These are phyloP conservation scores for Polydesmus complanatus DNA, from an alignment of 2,888 invertebrate species.

Conservation along the genomic window DNA sequence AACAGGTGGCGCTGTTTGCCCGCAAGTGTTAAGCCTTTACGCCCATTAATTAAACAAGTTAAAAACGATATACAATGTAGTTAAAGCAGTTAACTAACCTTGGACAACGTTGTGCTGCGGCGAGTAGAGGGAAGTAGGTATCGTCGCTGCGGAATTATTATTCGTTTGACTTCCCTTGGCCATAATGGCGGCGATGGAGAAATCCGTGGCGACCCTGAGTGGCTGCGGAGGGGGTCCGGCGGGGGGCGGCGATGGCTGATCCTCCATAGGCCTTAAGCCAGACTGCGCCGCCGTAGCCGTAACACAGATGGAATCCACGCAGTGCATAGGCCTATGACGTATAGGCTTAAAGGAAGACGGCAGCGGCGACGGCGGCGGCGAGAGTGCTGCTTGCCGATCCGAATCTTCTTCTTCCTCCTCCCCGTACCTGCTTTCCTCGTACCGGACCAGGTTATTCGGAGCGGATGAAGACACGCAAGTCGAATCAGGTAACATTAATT, in stretches of 20 bases:
- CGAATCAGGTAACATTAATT: not conserved
- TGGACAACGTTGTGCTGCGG: not conserved
- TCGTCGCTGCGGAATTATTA: constrained; percentile 26
- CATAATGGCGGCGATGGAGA: constrained; percentile 93
- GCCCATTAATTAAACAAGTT: not conserved
- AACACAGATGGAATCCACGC: not conserved
- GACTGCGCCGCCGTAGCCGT: not conserved
- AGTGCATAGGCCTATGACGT: not conserved
- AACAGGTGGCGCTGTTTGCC: too few relatives aligned
- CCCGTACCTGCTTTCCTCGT: not conserved
- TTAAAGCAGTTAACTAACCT: not conserved
- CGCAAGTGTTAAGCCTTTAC: too few relatives aligned
- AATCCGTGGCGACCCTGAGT: constrained; percentile 57
- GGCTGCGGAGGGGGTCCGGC: not conserved
- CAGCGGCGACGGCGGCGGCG: not conserved
- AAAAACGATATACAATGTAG: too few relatives aligned
- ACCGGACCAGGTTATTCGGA: not conserved
- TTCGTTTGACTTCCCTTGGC: constrained; percentile 40
- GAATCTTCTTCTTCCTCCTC: not conserved
- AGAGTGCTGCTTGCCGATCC: not conserved
- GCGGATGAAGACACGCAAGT: not conserved
- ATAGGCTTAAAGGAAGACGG: too few relatives aligned
- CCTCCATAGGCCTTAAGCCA: not conserved
- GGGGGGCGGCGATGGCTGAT: not conserved
- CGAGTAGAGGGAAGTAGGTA: not conserved